These are phyloP conservation scores for Diphyllodes magnificus DNA, from an alignment of 2,113 vertebrate species.

Conservation along the genomic window DNA sequence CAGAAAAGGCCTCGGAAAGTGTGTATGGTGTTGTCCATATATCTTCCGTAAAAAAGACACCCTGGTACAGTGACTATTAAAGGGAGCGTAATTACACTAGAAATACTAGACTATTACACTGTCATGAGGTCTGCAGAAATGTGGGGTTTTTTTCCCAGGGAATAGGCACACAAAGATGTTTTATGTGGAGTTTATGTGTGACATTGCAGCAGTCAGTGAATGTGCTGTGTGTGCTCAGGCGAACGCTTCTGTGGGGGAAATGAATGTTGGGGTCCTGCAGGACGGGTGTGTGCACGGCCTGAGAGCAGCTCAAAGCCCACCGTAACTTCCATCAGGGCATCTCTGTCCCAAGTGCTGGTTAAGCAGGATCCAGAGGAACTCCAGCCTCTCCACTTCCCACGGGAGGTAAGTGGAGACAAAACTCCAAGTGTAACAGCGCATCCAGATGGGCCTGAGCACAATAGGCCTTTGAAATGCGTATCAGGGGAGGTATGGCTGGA, in stretches of 20 bases:
- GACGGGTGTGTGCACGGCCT: not conserved
- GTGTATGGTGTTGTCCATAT: not conserved
- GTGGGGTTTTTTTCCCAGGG: not conserved
- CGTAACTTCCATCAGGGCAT: not conserved
- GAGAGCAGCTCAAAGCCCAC: not conserved
- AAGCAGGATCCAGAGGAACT: not conserved
- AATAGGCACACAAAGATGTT: not conserved
- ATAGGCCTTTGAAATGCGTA: not conserved
- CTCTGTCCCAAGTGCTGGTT: not conserved
- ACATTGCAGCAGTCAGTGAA: not conserved
- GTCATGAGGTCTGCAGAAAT: not conserved
- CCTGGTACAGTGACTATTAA: not conserved
- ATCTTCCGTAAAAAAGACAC: not conserved
- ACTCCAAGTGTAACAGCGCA: not conserved
- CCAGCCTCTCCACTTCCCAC: accelerated
- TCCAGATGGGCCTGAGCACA: not conserved
- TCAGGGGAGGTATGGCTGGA: not conserved
- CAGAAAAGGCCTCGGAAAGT: not conserved
- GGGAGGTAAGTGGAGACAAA: not conserved
- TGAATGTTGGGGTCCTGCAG: accelerated
- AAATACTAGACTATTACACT: not conserved
- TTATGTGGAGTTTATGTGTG: not conserved
- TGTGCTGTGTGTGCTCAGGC: accelerated
- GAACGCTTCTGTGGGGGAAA: accelerated
- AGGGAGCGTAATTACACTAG: not conserved